Evolutionary conservation across 2,113 vertebrate genomes (phyloP).

Genomic region (Amphilophus citrinellus): DNA sequence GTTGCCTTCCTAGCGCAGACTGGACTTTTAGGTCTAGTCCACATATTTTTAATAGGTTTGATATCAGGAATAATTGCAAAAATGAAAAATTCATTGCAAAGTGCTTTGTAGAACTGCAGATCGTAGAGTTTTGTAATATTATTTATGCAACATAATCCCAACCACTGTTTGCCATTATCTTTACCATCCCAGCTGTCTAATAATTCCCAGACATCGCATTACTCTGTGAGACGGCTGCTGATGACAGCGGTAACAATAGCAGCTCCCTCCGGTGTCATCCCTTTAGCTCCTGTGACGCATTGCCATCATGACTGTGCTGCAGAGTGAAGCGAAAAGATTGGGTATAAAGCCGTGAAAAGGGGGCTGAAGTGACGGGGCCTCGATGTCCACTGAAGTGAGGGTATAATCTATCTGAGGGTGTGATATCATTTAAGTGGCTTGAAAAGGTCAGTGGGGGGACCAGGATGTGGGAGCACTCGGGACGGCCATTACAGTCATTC

Average conservation of each 20-base stretch:
- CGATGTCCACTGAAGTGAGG: constrained; percentile 61
- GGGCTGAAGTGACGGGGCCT: constrained; percentile 26
- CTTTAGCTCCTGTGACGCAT: constrained; percentile 42
- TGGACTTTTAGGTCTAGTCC: too few relatives aligned
- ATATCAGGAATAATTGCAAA: not conserved
- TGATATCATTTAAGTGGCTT: constrained; percentile 64
- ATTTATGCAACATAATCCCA: constrained; percentile 15
- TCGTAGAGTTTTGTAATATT: constrained; percentile 20
- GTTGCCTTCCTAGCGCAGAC: too few relatives aligned
- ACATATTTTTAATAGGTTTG: too few relatives aligned
- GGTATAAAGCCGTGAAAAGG: constrained; percentile 35
- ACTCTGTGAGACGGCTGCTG: constrained; percentile 22
- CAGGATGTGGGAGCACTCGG: constrained; percentile 16
- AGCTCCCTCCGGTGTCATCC: constrained; percentile 31
- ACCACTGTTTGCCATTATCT: not conserved
- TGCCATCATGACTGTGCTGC: constrained; percentile 24
- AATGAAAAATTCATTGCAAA: not conserved
- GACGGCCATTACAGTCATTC: constrained; percentile 55
- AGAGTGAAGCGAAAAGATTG: constrained; percentile 53
- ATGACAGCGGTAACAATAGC: constrained; percentile 43
- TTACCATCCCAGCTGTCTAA: constrained; percentile 36
- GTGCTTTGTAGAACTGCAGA: not conserved
- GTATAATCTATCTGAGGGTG: constrained; percentile 60
- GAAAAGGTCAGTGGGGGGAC: constrained; percentile 51
- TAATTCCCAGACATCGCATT: constrained; percentile 38